phyloP scores from a whole-genome alignment of 2,888 invertebrate species.

The Zhuqinia jingwanae region DNA sequence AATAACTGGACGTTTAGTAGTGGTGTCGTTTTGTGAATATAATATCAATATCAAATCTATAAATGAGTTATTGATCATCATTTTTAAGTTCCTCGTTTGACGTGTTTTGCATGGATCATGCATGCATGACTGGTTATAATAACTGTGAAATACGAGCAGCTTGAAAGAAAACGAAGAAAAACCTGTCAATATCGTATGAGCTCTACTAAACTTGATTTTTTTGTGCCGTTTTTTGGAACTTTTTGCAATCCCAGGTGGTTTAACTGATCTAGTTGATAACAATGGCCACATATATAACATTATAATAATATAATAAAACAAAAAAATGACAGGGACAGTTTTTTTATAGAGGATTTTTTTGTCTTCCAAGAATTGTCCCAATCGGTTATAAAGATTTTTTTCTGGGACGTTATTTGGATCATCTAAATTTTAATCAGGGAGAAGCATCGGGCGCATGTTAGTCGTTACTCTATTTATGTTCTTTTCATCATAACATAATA shows the following conservation, averaged over 20 bases:
- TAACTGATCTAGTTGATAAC: too few species aligned
- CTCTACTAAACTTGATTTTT: not conserved
- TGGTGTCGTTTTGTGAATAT: too few species aligned
- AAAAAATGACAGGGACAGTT: slow-evolving; percentile 14
- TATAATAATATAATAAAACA: not conserved
- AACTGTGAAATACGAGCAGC: slow-evolving; percentile 32
- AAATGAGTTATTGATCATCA: slow-evolving; percentile 47
- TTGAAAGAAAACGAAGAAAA: slow-evolving; percentile 2
- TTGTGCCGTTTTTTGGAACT: not conserved
- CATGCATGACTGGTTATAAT: slow-evolving; percentile 12
- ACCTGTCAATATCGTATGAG: not conserved
- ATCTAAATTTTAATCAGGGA: slow-evolving; percentile 36
- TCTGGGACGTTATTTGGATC: slow-evolving; percentile 38
- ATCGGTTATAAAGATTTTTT: not conserved
- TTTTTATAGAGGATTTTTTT: not conserved
- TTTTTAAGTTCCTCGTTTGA: slow-evolving; percentile 47
- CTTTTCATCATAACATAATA: slow-evolving; percentile 47
- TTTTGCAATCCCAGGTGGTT: too few species aligned
- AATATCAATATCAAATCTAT: slow-evolving; percentile 47
- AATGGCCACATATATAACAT: not conserved
- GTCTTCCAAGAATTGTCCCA: not conserved
- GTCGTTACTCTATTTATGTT: not conserved
- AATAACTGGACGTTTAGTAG: slow-evolving; percentile 7
- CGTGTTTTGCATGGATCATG: slow-evolving; percentile 35
- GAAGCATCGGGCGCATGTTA: not conserved